These are phyloP conservation scores for Neocrepidodera transversa DNA, from an alignment of 2,888 invertebrate species.

Conservation along the genomic window DNA sequence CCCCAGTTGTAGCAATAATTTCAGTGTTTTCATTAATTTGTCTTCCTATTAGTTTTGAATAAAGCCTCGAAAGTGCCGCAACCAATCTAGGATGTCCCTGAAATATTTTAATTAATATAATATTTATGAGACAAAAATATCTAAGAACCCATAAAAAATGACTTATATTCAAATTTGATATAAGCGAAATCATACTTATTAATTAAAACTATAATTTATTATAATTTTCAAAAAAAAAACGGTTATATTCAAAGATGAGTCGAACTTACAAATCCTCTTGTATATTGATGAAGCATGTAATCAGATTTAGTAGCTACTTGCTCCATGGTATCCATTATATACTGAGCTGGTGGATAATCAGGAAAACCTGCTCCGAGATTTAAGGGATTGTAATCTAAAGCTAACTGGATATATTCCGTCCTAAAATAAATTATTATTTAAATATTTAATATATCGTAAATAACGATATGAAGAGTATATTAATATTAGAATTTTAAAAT, in stretches of 20 bases:
- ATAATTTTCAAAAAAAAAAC: too few species aligned
- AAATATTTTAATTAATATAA: conserved; percentile 45
- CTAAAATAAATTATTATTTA: conserved; percentile 61
- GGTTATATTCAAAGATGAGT: neutral
- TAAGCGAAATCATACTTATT: too few species aligned
- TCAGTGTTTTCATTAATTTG: conserved; percentile 86
- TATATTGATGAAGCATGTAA: conserved; percentile 89
- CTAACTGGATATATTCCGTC: conserved; percentile 90
- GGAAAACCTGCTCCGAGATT: conserved; percentile 97
- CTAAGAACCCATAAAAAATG: too few species aligned
- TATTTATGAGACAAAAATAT: too few species aligned
- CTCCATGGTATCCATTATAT: conserved; percentile 78
- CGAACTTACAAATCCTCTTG: conserved; percentile 83
- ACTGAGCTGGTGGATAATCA: conserved; percentile 85
- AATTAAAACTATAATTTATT: too few species aligned
- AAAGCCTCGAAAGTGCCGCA: conserved; percentile 82
- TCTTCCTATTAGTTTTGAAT: conserved; percentile 77
- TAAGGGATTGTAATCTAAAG: conserved; percentile 82
- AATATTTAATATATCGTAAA: neutral
- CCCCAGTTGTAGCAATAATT: conserved; percentile 88
- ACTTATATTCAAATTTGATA: too few species aligned
- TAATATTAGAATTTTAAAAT: too few species aligned
- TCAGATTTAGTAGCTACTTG: conserved; percentile 73
- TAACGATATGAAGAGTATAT: too few species aligned
- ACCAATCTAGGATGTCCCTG: conserved; percentile 93